Evolutionary conservation across 2,888 invertebrate genomes (phyloP), one percentile per base, ranked within the genome.

Genomic region (Cheiracanthium punctorium): DNA sequence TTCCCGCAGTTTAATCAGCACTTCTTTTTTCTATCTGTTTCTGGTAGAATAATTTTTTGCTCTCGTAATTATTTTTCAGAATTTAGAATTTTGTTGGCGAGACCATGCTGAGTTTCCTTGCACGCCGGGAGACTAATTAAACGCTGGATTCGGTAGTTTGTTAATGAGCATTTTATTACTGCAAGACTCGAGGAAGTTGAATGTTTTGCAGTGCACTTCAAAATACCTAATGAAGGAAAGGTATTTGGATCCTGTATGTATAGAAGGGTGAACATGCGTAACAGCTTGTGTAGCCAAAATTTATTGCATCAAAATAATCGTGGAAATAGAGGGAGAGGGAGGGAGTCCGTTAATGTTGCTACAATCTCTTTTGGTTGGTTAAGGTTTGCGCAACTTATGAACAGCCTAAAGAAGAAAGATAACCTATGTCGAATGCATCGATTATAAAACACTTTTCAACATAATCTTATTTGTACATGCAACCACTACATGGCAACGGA

Each of bases 241-340:
- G 84, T 79, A 73, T 79, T 85, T 79, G 69, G 79, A 74, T 85
- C 69, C n/a, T n/a, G n/a, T n/a, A n/a, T n/a, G n/a, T n/a, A n/a
- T n/a, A n/a, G n/a, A n/a, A n/a, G n/a, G n/a, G n/a, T n/a, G n/a
- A n/a, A n/a, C n/a, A n/a, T n/a, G n/a, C n/a, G n/a, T n/a, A n/a
- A n/a, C n/a, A n/a, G n/a, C n/a, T n/a, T n/a, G n/a, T n/a, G n/a
- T n/a, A n/a, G n/a, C n/a, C n/a, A n/a, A n/a, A n/a, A n/a, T n/a
- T n/a, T n/a, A n/a, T n/a, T n/a, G n/a, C n/a, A n/a, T n/a, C n/a
- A n/a, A n/a, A n/a, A n/a, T n/a, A n/a, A n/a, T n/a, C n/a, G n/a
- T n/a, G n/a, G n/a, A n/a, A n/a, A n/a, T n/a, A n/a, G n/a, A n/a
- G n/a, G n/a, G n/a, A n/a, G n/a, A n/a, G n/a, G n/a, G n/a, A n/a